Evolutionary conservation across 2,888 invertebrate genomes (phyloP), one percentile per base, ranked within the genome.

Genomic region (Melanostoma scalare): DNA sequence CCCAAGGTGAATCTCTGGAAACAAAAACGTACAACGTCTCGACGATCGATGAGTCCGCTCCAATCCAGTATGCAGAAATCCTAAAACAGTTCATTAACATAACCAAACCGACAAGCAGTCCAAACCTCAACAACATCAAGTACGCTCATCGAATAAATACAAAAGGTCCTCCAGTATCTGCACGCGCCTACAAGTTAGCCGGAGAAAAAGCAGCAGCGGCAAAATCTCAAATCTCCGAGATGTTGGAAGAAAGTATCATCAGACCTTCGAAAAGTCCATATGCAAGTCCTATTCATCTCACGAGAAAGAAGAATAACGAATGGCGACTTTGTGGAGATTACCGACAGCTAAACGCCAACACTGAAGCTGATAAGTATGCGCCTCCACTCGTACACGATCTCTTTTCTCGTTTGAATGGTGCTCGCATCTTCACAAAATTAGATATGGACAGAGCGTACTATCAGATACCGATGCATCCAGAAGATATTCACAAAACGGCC

Each of bases 401-500:
- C 4, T 52, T 52, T 33, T 33, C n/a, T 9, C 42, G 40, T 42
- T 40, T 8, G 4, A 30, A 58, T 42, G 42, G 58, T 30, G 30
- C 9, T 9, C 3, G 6, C 42, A 42, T 42, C 30, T 58, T 58
- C 30, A 20, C 31, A 2, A 58, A 20, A 20, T 4, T 42, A 4
- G 42, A 58, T 6, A 5, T 58, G 31, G 31, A 30, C 30, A 6
- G 31, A 10, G 58, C 42, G 3, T 42, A 58, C 9, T n/a, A 58
- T 6, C 60, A 60, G n/a, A 31, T 60, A 30, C 55, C 33, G 1
- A 46, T 55, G 55, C 35, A 44, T 20, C 35, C 35, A 8, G 33
- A 60, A 2, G 44, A 60, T 10, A 48, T 56, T 9, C 6, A n/a
- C 46, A 38, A 69, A 33, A 60, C 44, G 6, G 44, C 60, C 42